Conservation (phyloP, 2,113 vertebrate species). For the Notarius lentiginosus region DNA sequence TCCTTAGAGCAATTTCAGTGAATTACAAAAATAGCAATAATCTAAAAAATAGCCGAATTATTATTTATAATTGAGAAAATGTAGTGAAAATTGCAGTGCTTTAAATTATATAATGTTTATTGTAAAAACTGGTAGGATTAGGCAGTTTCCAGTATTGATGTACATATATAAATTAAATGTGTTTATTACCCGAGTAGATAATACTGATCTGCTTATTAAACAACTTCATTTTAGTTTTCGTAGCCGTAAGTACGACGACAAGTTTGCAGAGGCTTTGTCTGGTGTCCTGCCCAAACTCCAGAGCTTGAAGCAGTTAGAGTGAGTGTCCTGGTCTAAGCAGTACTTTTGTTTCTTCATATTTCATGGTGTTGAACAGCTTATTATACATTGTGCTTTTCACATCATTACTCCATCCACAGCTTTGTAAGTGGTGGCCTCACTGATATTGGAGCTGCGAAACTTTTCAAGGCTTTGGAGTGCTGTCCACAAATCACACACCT, state of each 20-base stretch:
- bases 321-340: conserved; percentile 58
- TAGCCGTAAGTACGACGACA: conserved; percentile 79
- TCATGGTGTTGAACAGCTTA: not conserved
- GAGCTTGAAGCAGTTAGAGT: conserved; percentile 79
- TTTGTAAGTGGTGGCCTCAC: conserved; percentile 76
- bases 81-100: not conserved
- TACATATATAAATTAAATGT: not conserved
- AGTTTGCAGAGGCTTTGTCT: conserved; percentile 82
- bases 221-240: conserved; percentile 75
- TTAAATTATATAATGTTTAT: not conserved
- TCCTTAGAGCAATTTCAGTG: not conserved
- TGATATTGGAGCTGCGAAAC: conserved; percentile 67
- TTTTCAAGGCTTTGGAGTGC: conserved; percentile 70
- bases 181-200: not conserved
- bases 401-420: conserved; percentile 61
- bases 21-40: not conserved
- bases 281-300: conserved; percentile 70
- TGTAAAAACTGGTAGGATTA: not conserved
- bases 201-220: not conserved
- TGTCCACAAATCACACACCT: conserved; percentile 80
- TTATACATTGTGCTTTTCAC: not conserved
- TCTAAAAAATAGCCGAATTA: not conserved
- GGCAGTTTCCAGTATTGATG: not conserved
- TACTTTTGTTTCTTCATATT: not conserved
- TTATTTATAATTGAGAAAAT: not conserved